Evolutionary conservation across 2,797 vertebrate species (phyloP), one percentile per base, ranked within the genome.

Genomic region (Amblyopsis hoosieri): DNA sequence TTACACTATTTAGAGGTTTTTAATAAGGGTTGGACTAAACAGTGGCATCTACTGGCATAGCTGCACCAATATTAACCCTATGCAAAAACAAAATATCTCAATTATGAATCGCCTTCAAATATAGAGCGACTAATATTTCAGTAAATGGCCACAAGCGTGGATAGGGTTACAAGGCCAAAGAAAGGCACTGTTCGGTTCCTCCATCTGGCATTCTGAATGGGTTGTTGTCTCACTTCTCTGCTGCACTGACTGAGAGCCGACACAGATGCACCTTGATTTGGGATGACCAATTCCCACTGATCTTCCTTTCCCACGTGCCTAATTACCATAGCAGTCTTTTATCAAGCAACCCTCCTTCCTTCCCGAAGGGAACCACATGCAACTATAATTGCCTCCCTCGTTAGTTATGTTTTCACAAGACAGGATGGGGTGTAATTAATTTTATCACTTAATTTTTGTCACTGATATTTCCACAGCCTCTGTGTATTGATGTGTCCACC

Each of bases 391-490:
- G 93, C 89, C 88, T 90, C 83, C 85, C 91, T 93, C 91, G 92
- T 93, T 93, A 93, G 92, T 93, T 92, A 91, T 92, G 90, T 93
- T 94, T 94, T 92, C 89, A 89, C 83, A 88, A 86, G 83, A 84
- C 83, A 82, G 90, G 86, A 87, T 89, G 84, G 86, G 87, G 90
- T 89, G 89, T 90, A 88, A 94, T 93, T 93, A 87, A 94, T 93
- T 94, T 92, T 90, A 93, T 93, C 91, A 91, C 93, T 94, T 93
- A 91, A 93, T 93, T 93, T 88, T 82, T 92, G 90, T 91, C 91
- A 91, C 86, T 53, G 82, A 87, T 92, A 88, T 83, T 86, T 86
- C 81, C 71, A 85, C 83, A 50, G 82, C 76, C 78, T 74, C 62
- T 29, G 56, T 42, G 80, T 90, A 92, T 92, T 89, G 91, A 93